Conservation (phyloP, 2,113 vertebrate genomes). For the Anarrhichthys ocellatus region DNA sequence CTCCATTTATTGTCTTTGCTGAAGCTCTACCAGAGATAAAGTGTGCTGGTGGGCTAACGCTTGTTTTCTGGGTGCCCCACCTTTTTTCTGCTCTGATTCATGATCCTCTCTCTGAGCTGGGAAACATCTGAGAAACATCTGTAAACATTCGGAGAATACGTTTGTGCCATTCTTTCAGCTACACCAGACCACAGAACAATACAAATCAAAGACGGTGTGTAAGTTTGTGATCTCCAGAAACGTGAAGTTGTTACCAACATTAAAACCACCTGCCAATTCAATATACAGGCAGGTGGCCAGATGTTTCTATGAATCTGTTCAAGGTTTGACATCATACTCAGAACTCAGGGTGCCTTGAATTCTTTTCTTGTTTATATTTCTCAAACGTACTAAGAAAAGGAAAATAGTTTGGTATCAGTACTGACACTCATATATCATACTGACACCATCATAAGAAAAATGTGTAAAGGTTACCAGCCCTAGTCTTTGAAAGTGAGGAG, state of each 20-base stretch:
- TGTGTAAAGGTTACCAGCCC: background rate
- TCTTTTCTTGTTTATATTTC: background rate
- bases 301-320: slow-evolving; percentile 1
- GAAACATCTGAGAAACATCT: background rate
- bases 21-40: background rate
- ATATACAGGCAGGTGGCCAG: background rate
- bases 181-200: slow-evolving; percentile 1
- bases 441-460: background rate
- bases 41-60: background rate
- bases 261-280: background rate
- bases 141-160: background rate
- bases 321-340: background rate
- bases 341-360: background rate
- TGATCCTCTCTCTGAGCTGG: background rate
- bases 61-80: background rate
- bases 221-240: background rate
- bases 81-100: background rate
- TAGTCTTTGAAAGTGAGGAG: background rate
- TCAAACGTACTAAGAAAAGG: background rate
- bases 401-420: background rate
- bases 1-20: background rate
- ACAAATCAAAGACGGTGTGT: background rate
- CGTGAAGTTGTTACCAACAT: background rate
- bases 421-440: background rate
- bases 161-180: background rate